Percentiles rank a stretch among this genome's conserved stretches.
phyloP scores from a whole-genome alignment of 2,113 vertebrate species.

The Tetrax tetrax region DNA sequence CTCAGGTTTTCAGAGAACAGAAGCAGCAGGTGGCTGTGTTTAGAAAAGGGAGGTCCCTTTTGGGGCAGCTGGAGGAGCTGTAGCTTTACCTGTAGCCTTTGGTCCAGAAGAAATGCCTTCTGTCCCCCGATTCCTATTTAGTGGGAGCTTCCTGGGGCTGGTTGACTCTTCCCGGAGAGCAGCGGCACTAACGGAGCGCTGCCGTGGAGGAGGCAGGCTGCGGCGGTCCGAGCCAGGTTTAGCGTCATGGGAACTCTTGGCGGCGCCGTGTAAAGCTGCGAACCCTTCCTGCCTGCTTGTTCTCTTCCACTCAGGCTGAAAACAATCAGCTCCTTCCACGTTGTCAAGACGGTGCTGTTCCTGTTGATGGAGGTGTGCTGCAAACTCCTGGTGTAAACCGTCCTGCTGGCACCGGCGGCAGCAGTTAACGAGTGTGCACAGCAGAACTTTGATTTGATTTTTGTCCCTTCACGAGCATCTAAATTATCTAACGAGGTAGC shows the following conservation, averaged over 20 bases:
- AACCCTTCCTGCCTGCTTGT: not conserved
- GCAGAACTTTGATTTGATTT: not conserved
- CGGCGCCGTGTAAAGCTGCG: not conserved
- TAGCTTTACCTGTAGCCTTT: not conserved
- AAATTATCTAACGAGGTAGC: not conserved
- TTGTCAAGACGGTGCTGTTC: not conserved
- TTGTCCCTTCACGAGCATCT: not conserved
- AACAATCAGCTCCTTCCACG: not conserved
- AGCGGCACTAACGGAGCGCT: not conserved
- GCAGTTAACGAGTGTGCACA: not conserved
- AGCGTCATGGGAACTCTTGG: not conserved
- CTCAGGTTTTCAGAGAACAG: not conserved
- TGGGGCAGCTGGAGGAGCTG: not conserved
- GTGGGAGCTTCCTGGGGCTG: not conserved
- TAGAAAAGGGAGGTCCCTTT: not conserved
- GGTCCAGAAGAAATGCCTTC: not conserved
- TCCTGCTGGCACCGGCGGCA: not conserved
- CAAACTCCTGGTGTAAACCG: rapidly evolving
- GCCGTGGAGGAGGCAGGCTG: not conserved
- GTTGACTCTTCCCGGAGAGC: not conserved
- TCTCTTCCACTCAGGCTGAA: not conserved
- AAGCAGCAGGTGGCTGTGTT: not conserved
- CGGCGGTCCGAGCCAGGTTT: not conserved
- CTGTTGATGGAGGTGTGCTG: not conserved
- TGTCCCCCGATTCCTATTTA: not conserved